Evolutionary conservation across 2,113 vertebrate species (phyloP).

Genomic region (Tragelaphus strepsiceros): DNA sequence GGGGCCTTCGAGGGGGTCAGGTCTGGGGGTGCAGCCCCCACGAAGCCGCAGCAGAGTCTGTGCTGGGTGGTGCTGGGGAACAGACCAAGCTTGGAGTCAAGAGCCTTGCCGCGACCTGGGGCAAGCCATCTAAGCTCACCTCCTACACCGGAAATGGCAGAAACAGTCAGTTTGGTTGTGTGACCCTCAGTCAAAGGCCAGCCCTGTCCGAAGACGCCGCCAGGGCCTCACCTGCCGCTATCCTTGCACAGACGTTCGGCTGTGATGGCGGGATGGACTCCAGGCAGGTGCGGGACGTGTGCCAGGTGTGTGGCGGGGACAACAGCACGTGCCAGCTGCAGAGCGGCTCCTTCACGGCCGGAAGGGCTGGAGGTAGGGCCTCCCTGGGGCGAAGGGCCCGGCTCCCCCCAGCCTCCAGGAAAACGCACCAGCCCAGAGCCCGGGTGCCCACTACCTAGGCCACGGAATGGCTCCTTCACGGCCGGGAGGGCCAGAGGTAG

Average conservation of each 20-base stretch:
- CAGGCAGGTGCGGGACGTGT: slow-evolving; percentile 82
- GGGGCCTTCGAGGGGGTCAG: neutral
- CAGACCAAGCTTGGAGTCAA: neutral
- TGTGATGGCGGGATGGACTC: slow-evolving; percentile 92
- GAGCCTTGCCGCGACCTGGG: neutral
- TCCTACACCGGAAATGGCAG: neutral
- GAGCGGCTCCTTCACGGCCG: slow-evolving; percentile 84
- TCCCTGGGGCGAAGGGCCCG: too few relatives aligned
- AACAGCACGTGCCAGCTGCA: slow-evolving; percentile 84
- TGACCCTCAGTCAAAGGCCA: neutral
- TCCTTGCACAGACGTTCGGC: slow-evolving; percentile 85
- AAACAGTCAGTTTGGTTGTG: accelerated
- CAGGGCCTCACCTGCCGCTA: neutral
- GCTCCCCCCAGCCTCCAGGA: neutral
- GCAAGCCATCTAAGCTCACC: accelerated
- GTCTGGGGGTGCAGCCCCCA: accelerated
- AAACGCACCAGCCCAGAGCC: neutral
- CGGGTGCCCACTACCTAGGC: accelerated
- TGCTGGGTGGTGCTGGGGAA: neutral
- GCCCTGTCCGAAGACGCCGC: accelerated
- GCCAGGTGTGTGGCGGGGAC: slow-evolving; percentile 90
- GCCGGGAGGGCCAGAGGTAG: slow-evolving; percentile 88
- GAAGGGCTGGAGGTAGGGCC: slow-evolving; percentile 85
- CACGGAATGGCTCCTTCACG: slow-evolving; percentile 81
- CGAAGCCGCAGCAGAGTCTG: neutral